A percentile compares a stretch with the other conserved stretches of the same genome.
These are phyloP conservation scores for Tachysurus fulvidraco DNA, from an alignment of 2,113 vertebrate genomes.

Conservation along the genomic window DNA sequence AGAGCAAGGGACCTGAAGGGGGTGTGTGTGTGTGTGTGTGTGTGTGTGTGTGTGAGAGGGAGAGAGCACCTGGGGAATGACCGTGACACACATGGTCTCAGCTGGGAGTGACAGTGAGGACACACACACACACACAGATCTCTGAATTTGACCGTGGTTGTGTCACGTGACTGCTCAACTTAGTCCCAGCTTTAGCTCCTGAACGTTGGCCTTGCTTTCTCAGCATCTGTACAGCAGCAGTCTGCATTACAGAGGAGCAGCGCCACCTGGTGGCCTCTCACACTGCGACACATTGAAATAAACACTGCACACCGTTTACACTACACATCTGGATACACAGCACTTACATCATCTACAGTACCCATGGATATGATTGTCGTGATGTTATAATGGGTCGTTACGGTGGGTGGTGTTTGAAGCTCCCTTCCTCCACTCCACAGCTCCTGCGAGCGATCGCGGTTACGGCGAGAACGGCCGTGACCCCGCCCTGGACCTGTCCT, in stretches of 20 bases:
- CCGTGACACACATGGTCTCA: not conserved
- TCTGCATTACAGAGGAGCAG: not conserved
- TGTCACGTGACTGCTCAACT: not conserved
- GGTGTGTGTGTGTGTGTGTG: no score
- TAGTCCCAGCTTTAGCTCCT: not conserved
- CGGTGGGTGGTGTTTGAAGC: not conserved
- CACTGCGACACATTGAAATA: not conserved
- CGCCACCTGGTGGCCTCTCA: not conserved
- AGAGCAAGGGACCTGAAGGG: not conserved
- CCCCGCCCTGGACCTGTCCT: slow-evolving; percentile 69
- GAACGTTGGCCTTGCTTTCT: not conserved
- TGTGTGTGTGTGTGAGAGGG: not conserved
- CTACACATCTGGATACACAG: not conserved
- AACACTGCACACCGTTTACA: not conserved
- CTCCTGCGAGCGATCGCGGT: slow-evolving; percentile 77
- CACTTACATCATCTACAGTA: not conserved
- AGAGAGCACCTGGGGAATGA: not conserved
- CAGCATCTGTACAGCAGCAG: not conserved
- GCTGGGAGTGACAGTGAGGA: not conserved
- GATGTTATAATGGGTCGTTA: not conserved
- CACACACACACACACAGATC: not conserved
- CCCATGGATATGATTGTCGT: not conserved
- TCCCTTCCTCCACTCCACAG: slow-evolving; percentile 59
- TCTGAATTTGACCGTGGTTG: not conserved
- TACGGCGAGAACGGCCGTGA: slow-evolving; percentile 67